phyloP scores from a whole-genome alignment of 2,113 vertebrate species.

The Siniperca chuatsi region DNA sequence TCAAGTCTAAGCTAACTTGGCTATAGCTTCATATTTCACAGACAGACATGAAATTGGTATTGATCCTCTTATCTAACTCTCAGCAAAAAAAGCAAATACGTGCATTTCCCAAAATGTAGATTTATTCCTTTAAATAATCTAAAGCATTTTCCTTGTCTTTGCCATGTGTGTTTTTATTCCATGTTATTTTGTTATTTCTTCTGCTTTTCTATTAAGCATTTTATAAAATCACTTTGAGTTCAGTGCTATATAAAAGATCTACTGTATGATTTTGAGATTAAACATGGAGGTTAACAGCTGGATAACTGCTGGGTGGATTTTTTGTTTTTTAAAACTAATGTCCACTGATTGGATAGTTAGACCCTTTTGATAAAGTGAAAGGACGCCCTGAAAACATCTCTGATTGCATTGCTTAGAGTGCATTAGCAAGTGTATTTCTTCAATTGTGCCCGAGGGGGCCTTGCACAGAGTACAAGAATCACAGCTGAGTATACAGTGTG shows the following conservation, averaged over 20 bases:
- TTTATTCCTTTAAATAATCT: background rate
- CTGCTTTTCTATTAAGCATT: background rate
- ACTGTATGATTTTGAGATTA: background rate
- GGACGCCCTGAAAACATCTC: background rate
- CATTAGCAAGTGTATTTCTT: background rate
- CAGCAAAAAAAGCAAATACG: too few relatives aligned
- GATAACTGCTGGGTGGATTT: too few relatives aligned
- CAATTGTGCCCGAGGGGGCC: background rate
- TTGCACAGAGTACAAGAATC: background rate
- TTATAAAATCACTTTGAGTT: background rate
- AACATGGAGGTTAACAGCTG: background rate
- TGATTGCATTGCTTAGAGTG: background rate
- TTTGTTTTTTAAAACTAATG: background rate
- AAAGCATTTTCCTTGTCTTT: background rate
- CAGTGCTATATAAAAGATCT: background rate
- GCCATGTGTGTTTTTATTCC: too few relatives aligned
- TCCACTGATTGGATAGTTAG: background rate
- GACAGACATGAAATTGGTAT: too few relatives aligned
- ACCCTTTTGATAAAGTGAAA: background rate
- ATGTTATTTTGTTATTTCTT: background rate
- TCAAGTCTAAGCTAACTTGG: background rate
- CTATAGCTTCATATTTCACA: background rate
- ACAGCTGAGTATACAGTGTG: background rate
- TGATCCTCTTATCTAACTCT: too few relatives aligned
- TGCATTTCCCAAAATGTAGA: background rate